A percentile compares a stretch with the other conserved stretches of the same genome.
These are phyloP conservation scores for Dromococcyx pavoninus DNA, from an alignment of 2,797 vertebrate species.

Conservation along the genomic window DNA sequence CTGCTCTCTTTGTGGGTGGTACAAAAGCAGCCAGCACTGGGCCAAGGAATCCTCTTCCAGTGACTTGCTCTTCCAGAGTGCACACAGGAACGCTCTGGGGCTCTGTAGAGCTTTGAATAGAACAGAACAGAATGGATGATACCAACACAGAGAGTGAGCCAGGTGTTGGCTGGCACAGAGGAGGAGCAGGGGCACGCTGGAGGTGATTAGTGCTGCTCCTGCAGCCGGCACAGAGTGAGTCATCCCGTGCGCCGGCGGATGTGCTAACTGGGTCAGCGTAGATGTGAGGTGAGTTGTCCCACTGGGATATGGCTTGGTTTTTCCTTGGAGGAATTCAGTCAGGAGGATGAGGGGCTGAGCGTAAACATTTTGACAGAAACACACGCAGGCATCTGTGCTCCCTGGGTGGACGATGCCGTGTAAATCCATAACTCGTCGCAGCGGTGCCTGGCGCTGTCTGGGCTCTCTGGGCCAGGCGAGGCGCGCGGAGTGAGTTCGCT, in stretches of 20 bases:
- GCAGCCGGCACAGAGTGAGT: background rate
- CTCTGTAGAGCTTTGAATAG: background rate
- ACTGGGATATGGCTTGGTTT: background rate
- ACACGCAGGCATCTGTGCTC: background rate
- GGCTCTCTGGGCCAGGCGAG: background rate
- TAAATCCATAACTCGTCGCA: rapidly evolving
- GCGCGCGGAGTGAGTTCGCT: rapidly evolving
- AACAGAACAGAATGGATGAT: background rate
- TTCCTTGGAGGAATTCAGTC: background rate
- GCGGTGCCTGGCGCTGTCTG: background rate
- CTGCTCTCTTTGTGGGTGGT: background rate
- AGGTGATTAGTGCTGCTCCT: background rate
- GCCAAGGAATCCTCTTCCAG: background rate
- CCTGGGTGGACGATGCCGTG: rapidly evolving
- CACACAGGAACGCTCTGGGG: background rate
- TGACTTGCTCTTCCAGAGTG: background rate
- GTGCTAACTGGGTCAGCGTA: background rate
- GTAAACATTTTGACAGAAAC: background rate
- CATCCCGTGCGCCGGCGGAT: background rate
- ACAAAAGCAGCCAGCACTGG: background rate
- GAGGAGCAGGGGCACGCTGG: background rate
- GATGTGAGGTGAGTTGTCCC: background rate
- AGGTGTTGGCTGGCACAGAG: background rate
- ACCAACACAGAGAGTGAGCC: background rate
- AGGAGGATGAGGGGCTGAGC: background rate